phyloP scores from a whole-genome alignment of 1,140 invertebrate species.

The Drosophila nasuta region DNA sequence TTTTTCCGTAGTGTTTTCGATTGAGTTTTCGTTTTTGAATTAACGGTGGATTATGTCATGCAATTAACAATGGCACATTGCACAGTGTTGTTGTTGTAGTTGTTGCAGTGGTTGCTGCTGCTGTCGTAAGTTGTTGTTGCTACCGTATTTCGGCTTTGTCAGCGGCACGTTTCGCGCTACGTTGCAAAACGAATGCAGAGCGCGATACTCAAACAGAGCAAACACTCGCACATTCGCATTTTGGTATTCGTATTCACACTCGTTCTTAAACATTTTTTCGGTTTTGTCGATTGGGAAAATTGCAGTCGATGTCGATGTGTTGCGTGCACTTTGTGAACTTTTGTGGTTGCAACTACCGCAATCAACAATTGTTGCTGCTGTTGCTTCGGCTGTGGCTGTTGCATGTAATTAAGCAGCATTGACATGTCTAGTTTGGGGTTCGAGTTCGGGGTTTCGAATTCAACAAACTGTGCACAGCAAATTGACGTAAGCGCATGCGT shows the following conservation, averaged over 20 bases:
- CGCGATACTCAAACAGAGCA: too few species aligned
- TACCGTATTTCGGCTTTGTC: constrained; percentile 70
- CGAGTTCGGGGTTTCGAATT: constrained; percentile 40
- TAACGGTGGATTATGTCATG: constrained; percentile 79
- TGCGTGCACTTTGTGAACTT: constrained; percentile 78
- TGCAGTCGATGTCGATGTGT: constrained; percentile 48
- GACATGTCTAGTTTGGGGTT: constrained; percentile 76
- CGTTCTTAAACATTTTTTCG: constrained; percentile 44
- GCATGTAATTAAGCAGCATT: constrained; percentile 79
- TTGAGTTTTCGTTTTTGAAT: constrained; percentile 79
- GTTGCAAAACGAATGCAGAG: constrained; percentile 40
- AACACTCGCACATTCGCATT: constrained; percentile 11
- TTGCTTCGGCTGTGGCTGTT: constrained; percentile 17
- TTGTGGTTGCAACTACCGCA: constrained; percentile 15
- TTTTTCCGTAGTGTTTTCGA: constrained; percentile 49
- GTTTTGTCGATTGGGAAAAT: constrained; percentile 26
- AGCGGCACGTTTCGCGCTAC: constrained; percentile 53
- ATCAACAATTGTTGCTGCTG: constrained; percentile 3
- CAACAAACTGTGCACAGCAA: constrained; percentile 56
- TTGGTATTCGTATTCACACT: constrained; percentile 27
- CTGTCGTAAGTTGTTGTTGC: constrained; percentile 44
- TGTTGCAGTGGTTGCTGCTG: constrained; percentile 29
- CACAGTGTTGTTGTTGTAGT: constrained; percentile 41
- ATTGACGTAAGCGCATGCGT: constrained; percentile 78
- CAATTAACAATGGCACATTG: constrained; percentile 81